Percentiles rank a stretch among this genome's conserved stretches.
These are phyloP conservation scores for Drosophila pachea DNA, from an alignment of 1,140 invertebrate genomes.

Conservation along the genomic window DNA sequence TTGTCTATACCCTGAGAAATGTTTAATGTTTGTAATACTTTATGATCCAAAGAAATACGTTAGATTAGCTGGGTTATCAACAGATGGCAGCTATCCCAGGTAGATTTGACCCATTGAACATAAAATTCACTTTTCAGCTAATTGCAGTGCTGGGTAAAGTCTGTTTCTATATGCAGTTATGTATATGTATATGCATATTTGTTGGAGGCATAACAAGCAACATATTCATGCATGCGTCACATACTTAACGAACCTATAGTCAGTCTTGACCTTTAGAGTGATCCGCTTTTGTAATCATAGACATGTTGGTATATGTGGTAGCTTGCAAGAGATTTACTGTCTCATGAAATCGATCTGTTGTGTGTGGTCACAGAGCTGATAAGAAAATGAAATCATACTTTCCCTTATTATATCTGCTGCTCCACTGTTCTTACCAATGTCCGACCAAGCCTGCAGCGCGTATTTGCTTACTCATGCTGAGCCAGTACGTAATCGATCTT, in stretches of 20 bases:
- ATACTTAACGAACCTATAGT: not conserved
- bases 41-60: too few species aligned
- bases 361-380: conserved; percentile 21
- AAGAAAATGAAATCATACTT: conserved; percentile 10
- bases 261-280: conserved; percentile 33
- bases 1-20: conserved; percentile 1
- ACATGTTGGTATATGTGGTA: not conserved
- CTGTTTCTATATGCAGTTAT: not conserved
- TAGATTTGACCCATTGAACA: too few species aligned
- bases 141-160: too few species aligned
- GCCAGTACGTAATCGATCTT: conserved; percentile 2
- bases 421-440: conserved; percentile 20
- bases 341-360: conserved; percentile 5
- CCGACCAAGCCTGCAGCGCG: not conserved
- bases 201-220: not conserved
- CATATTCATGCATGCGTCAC: conserved; percentile 22
- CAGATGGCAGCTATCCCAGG: too few species aligned
- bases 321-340: conserved; percentile 19
- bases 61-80: too few species aligned
- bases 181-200: not conserved
- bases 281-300: not conserved
- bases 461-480: conserved; percentile 25
- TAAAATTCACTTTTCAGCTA: too few species aligned
- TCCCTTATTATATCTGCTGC: not conserved
- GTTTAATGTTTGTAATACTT: too few species aligned